A percentile compares a stretch with the other conserved stretches of the same genome.
phyloP scores from a whole-genome alignment of 2,888 invertebrate genomes.

The Geophilus truncorum region DNA sequence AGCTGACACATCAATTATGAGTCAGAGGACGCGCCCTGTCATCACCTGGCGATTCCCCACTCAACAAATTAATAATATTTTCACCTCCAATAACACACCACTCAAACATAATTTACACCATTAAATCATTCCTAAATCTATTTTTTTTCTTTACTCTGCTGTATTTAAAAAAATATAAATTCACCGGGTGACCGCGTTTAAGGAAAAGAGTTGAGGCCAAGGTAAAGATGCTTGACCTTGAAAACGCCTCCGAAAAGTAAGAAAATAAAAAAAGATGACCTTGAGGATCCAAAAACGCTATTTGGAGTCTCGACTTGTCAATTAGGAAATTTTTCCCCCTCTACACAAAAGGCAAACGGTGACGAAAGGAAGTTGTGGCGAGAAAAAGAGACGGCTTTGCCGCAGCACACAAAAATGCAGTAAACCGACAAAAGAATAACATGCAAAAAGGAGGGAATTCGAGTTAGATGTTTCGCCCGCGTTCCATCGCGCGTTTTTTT shows the following conservation, averaged over 20 bases:
- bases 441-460: neutral
- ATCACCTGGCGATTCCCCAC: constrained; percentile 1
- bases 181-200: neutral
- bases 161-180: no score
- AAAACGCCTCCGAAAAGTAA: no score
- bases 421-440: neutral
- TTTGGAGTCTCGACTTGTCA: neutral
- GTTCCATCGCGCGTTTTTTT: constrained; percentile 8
- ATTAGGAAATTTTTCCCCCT: neutral
- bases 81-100: neutral
- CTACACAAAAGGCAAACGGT: neutral
- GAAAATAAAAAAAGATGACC: neutral
- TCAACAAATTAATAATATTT: neutral
- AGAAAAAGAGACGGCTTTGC: neutral
- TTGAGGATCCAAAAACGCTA: neutral
- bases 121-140: neutral
- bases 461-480: neutral
- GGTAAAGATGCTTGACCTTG: neutral
- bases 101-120: no score
- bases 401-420: neutral
- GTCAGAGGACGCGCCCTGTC: constrained; percentile 22
- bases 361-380: neutral
- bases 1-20: constrained; percentile 27
- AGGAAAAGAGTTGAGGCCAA: constrained; percentile 2
- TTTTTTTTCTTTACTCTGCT: no score